phyloP scores from a whole-genome alignment of 2,113 vertebrate genomes.

The Petaurus breviceps region DNA sequence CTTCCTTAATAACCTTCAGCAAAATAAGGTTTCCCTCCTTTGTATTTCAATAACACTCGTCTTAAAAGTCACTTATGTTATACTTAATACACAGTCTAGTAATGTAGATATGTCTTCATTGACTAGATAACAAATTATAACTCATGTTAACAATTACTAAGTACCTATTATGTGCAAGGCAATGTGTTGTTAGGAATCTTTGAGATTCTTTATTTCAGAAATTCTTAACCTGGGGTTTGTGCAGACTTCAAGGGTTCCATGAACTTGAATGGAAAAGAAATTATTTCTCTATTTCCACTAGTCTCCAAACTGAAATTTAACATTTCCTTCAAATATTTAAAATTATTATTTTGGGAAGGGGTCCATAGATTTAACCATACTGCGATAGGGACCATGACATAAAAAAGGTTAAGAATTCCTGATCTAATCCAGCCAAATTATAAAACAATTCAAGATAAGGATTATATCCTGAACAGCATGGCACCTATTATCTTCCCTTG shows the following conservation, averaged over 20 bases:
- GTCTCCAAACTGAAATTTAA: background rate
- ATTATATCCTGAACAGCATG: background rate
- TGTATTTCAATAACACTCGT: background rate
- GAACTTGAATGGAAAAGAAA: background rate
- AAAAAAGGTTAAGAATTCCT: background rate
- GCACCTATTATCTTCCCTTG: background rate
- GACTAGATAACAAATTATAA: background rate
- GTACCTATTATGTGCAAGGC: background rate
- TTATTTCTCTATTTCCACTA: background rate
- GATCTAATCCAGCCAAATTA: background rate
- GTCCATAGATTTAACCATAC: background rate
- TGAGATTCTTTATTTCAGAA: background rate
- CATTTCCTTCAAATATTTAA: background rate
- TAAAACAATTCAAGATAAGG: background rate
- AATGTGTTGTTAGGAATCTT: background rate
- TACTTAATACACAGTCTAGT: background rate
- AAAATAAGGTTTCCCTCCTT: background rate
- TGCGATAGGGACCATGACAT: background rate
- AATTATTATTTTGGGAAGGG: background rate
- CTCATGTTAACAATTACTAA: background rate
- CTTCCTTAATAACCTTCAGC: background rate
- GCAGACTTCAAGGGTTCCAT: background rate
- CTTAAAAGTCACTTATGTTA: background rate
- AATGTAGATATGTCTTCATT: background rate
- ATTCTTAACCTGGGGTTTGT: background rate